A percentile compares a stretch with the other conserved stretches of the same genome.
These are phyloP conservation scores for Pseudomugil tenellus DNA, from an alignment of 2,797 vertebrate species.

Conservation along the genomic window DNA sequence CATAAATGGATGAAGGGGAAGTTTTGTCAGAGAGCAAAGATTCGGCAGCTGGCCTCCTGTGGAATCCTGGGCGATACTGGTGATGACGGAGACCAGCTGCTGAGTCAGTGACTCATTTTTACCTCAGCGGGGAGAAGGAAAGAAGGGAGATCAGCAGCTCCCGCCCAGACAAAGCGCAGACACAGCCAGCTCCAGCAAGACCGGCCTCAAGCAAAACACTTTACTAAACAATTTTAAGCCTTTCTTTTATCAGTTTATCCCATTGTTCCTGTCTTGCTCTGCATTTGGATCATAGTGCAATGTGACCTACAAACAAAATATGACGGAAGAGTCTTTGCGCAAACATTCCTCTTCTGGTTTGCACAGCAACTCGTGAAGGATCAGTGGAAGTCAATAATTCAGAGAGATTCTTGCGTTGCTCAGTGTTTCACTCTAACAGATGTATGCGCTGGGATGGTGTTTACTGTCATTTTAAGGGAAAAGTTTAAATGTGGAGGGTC, in stretches of 20 bases:
- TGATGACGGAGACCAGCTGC: constrained; percentile 82
- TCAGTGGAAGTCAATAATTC: constrained; percentile 3
- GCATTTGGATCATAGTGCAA: constrained; percentile 10
- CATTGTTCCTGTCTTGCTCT: constrained; percentile 13
- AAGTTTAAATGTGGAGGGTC: not conserved
- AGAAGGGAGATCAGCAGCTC: constrained; percentile 57
- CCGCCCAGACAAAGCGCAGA: constrained; percentile 73
- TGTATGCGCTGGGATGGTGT: not conserved
- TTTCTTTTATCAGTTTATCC: constrained; percentile 41
- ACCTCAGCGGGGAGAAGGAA: constrained; percentile 68
- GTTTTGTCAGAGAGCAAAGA: constrained; percentile 66
- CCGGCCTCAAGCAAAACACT: constrained; percentile 49
- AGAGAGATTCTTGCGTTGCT: not conserved
- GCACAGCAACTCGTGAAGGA: constrained; percentile 12
- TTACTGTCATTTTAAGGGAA: not conserved
- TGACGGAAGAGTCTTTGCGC: constrained; percentile 15
- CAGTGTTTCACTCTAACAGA: constrained; percentile 17
- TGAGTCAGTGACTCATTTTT: constrained; percentile 84
- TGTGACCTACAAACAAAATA: constrained; percentile 43
- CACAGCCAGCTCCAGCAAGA: constrained; percentile 36
- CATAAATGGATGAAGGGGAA: constrained; percentile 81
- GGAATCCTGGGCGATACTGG: constrained; percentile 77
- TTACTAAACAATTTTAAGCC: constrained; percentile 46
- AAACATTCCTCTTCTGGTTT: constrained; percentile 22
- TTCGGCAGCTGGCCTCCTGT: constrained; percentile 50